A percentile compares a stretch with the other conserved stretches of the same genome.
Evolutionary conservation across 2,797 vertebrate species (phyloP).

Genomic region (Alosa sapidissima): DNA sequence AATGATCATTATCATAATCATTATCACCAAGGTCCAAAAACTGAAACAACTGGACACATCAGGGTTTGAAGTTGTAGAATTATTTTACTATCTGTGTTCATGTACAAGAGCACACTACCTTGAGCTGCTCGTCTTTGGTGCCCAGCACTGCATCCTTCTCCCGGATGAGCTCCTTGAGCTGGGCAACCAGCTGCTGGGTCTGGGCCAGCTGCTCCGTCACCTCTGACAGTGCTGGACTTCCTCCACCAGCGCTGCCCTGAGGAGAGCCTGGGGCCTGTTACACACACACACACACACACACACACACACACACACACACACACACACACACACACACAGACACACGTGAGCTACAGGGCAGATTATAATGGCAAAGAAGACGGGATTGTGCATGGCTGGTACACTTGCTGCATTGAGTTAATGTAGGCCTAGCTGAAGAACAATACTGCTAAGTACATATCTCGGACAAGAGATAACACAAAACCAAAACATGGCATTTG

Average conservation of each 20-base stretch:
- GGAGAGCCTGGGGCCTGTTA: slow-evolving; percentile 67
- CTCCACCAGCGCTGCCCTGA: slow-evolving; percentile 27
- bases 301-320: not conserved
- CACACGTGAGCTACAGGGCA: not conserved
- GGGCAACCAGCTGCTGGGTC: slow-evolving; percentile 81
- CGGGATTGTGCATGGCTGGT: not conserved
- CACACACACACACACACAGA: not conserved
- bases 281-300: not conserved
- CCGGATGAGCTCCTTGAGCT: slow-evolving; percentile 86
- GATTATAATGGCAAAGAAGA: not conserved
- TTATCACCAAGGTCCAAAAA: not conserved
- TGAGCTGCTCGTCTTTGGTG: slow-evolving; percentile 81
- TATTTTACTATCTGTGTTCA: not conserved
- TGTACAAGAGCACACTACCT: slow-evolving; percentile 66
- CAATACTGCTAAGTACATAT: not conserved
- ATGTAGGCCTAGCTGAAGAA: not conserved
- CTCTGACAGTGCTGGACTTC: slow-evolving; percentile 65
- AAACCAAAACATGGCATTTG: not conserved
- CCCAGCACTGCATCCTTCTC: slow-evolving; percentile 82
- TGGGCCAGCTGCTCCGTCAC: slow-evolving; percentile 78
- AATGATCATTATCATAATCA: not conserved
- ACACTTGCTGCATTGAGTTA: not conserved
- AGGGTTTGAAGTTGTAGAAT: not conserved
- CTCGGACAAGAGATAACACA: not conserved
- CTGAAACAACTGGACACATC: not conserved